Conservation (phyloP, 2,113 vertebrate genomes). For the Turdus rufiventris region DNA sequence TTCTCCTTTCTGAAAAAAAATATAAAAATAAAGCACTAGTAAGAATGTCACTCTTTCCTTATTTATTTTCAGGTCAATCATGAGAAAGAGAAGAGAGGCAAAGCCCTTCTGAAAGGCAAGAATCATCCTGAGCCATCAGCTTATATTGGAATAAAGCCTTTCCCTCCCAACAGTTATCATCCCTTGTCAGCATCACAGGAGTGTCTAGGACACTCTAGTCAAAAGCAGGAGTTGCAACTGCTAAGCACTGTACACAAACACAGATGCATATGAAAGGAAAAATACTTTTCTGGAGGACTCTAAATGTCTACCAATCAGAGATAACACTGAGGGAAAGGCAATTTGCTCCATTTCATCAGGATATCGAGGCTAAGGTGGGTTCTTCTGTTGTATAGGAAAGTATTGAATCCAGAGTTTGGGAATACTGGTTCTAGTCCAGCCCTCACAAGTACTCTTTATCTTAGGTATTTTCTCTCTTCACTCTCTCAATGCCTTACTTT, state of each 20-base stretch:
- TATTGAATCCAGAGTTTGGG: neutral
- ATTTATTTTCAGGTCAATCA: conserved; percentile 53
- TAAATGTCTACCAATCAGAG: neutral
- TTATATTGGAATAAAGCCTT: neutral
- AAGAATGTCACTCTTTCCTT: conserved; percentile 21
- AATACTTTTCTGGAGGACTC: neutral
- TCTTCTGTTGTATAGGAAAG: neutral
- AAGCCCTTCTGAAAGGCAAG: neutral
- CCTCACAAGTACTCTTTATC: neutral
- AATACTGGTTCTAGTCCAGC: neutral
- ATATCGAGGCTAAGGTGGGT: neutral
- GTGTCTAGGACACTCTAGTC: neutral
- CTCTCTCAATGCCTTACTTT: neutral
- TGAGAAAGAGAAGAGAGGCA: neutral
- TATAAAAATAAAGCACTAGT: neutral
- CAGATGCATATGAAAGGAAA: neutral
- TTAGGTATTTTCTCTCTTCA: neutral
- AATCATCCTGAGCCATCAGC: neutral
- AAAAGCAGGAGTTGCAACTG: neutral
- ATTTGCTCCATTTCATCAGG: neutral
- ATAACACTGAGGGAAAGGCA: neutral
- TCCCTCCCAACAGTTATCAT: neutral
- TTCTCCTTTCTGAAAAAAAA: neutral
- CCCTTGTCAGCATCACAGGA: neutral
- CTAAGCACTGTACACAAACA: neutral